Evolutionary conservation across 2,113 vertebrate genomes (phyloP).

Genomic region (Lophochroa leadbeateri): DNA sequence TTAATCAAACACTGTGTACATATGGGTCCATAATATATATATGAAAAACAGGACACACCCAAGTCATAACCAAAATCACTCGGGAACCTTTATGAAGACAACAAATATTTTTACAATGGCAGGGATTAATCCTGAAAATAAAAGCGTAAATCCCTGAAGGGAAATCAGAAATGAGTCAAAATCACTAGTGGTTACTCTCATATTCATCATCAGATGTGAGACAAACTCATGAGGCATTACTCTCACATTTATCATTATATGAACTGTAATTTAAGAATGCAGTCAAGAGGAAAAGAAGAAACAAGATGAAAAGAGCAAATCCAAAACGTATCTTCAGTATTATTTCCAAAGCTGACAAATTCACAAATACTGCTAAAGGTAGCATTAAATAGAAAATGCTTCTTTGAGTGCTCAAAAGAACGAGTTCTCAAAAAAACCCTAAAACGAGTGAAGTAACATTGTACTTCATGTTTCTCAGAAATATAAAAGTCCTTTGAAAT

Average conservation of each 20-base stretch:
- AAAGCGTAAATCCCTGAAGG: background rate
- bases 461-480: background rate
- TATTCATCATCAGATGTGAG: slow-evolving; percentile 23
- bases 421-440: background rate
- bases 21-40: background rate
- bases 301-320: background rate
- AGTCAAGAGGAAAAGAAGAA: background rate
- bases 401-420: background rate
- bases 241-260: background rate
- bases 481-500: background rate
- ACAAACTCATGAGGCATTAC: background rate
- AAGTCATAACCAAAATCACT: background rate
- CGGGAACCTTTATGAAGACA: background rate
- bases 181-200: background rate
- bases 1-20: background rate
- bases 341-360: background rate
- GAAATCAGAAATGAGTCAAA: slow-evolving; percentile 20
- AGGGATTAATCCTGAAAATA: background rate
- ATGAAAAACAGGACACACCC: background rate
- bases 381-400: background rate
- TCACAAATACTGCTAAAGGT: background rate
- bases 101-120: background rate
- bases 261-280: background rate
- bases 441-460: background rate
- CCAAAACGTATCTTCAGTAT: background rate